Conservation (phyloP, 2,888 invertebrate species). For the Tineola bisselliella region DNA sequence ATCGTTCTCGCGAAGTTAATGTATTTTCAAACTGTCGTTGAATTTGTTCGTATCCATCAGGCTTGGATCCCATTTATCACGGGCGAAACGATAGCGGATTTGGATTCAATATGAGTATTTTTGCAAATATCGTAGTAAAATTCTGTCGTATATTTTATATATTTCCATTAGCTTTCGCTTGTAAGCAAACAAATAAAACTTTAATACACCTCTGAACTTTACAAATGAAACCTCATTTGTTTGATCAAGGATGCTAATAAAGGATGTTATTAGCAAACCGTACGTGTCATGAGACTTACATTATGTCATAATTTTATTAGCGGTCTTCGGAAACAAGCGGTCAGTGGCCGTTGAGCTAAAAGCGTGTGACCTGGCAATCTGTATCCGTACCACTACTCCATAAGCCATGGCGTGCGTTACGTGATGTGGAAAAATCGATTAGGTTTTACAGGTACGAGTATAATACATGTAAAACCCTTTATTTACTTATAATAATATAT, state of each 20-base stretch:
- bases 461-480: too few relatives aligned
- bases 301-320: constrained; percentile 2
- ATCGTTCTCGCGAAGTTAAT: not conserved
- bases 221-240: not conserved
- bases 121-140: too few relatives aligned
- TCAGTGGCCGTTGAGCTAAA: constrained; percentile 2
- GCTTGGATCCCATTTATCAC: not conserved
- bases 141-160: too few relatives aligned
- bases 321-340: not conserved
- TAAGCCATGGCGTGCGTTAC: constrained; percentile 5
- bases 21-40: not conserved
- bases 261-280: not conserved
- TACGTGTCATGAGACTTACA: not conserved
- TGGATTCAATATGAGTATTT: not conserved
- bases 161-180: too few relatives aligned
- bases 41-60: not conserved
- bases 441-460: constrained; percentile 4
- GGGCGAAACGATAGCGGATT: not conserved
- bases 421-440: constrained; percentile 7
- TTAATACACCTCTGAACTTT: too few relatives aligned
- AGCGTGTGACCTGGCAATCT: constrained; percentile 12
- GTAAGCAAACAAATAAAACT: too few relatives aligned
- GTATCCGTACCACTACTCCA: not conserved
- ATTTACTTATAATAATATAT: too few relatives aligned
- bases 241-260: not conserved